A percentile compares a stretch with the other conserved stretches of the same genome.
phyloP scores from a whole-genome alignment of 2,888 invertebrate genomes.

The Pachydiplax longipennis region DNA sequence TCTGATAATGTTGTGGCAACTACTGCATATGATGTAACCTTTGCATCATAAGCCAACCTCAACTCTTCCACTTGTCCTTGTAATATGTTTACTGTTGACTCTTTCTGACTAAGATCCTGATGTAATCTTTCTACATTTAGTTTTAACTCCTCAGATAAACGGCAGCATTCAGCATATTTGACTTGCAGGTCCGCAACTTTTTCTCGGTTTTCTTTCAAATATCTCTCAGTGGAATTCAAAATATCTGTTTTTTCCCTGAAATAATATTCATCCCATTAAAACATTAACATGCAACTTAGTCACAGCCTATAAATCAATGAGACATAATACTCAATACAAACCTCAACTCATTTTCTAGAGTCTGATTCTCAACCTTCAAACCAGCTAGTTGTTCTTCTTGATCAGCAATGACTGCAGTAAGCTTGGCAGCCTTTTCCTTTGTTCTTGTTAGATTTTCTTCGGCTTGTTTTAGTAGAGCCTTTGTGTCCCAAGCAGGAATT shows the following conservation, averaged over 20 bases:
- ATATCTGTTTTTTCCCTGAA: not conserved
- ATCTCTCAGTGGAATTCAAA: not conserved
- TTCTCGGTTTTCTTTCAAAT: not conserved
- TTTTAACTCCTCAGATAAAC: not conserved
- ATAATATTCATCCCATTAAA: too few relatives aligned
- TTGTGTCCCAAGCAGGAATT: not conserved
- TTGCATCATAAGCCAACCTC: slow-evolving; percentile 58
- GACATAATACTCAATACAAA: not conserved
- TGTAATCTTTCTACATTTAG: not conserved
- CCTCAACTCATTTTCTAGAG: not conserved
- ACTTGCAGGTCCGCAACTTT: not conserved
- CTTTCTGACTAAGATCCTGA: not conserved
- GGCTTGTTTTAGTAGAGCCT: not conserved
- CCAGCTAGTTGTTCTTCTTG: not conserved
- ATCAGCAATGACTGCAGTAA: not conserved
- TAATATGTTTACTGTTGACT: slow-evolving; percentile 66
- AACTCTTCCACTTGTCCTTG: slow-evolving; percentile 64
- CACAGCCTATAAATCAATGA: too few relatives aligned
- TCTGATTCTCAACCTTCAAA: not conserved
- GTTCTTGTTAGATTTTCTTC: not conserved
- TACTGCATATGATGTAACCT: slow-evolving; percentile 56
- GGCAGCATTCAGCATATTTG: not conserved
- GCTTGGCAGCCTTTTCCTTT: not conserved
- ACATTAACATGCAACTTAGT: not conserved
- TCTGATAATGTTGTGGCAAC: slow-evolving; percentile 61